Evolutionary conservation across 2,797 vertebrate genomes (phyloP).

Genomic region (Mastacembelus armatus): DNA sequence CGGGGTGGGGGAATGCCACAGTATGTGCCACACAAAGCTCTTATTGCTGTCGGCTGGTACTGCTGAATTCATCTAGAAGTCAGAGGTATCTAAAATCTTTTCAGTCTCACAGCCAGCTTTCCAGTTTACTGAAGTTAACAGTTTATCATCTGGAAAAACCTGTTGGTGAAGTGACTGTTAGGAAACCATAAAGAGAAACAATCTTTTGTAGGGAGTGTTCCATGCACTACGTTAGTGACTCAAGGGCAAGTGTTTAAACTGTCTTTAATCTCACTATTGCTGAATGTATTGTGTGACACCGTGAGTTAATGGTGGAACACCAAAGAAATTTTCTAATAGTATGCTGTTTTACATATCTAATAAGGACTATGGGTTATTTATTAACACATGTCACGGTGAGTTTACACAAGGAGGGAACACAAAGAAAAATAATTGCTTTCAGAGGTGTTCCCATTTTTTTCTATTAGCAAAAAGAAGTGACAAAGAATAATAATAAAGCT

Average conservation of each 20-base stretch:
- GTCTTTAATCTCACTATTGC: not conserved
- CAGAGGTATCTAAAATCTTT: not conserved
- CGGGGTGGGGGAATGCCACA: conserved; percentile 50
- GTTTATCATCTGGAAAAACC: conserved; percentile 82
- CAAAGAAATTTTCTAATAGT: not conserved
- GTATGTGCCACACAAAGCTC: conserved; percentile 11
- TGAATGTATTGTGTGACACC: not conserved
- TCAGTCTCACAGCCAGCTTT: not conserved
- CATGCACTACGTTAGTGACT: conserved; percentile 36
- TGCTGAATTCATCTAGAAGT: not conserved
- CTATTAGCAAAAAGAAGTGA: not conserved
- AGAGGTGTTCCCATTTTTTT: conserved; percentile 28
- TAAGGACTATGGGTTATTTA: not conserved
- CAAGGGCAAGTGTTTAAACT: not conserved
- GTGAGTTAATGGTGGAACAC: too few relatives aligned
- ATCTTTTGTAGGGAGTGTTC: conserved; percentile 45
- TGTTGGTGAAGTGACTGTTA: conserved; percentile 42
- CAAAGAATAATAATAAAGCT: not conserved
- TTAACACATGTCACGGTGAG: conserved; percentile 16
- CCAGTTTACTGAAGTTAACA: not conserved
- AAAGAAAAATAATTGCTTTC: not conserved
- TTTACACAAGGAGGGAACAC: conserved; percentile 55
- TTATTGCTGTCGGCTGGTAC: not conserved
- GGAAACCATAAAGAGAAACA: conserved; percentile 45
- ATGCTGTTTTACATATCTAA: too few relatives aligned